These are phyloP conservation scores for Nephrocerus scutellatus DNA, from an alignment of 2,888 invertebrate genomes.

Conservation along the genomic window DNA sequence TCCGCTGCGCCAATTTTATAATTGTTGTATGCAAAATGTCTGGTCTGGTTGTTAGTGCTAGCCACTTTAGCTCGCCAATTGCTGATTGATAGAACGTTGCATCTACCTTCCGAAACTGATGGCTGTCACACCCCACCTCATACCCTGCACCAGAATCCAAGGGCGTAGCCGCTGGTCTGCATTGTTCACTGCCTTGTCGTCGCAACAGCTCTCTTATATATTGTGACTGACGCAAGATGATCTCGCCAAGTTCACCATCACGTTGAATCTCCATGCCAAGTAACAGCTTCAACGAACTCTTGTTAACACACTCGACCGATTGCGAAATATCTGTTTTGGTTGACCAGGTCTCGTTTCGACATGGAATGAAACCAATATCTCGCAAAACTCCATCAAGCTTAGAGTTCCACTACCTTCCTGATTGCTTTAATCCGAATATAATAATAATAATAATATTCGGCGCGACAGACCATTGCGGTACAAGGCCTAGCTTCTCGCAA, in stretches of 20 bases:
- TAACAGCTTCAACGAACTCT: constrained; percentile 4
- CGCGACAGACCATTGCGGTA: no score
- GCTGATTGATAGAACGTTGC: constrained; percentile 1
- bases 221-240: neutral
- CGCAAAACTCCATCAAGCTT: constrained; percentile 1
- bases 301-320: no score
- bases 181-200: constrained; percentile 3
- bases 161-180: constrained; percentile 5
- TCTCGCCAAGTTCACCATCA: no score
- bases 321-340: constrained; percentile 3
- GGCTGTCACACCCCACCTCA: constrained; percentile 5
- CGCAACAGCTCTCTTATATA: constrained; percentile 7
- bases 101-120: constrained; percentile 4
- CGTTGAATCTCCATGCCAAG: no score
- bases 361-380: constrained; percentile 3
- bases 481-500: no score
- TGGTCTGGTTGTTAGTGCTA: no score
- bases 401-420: no score
- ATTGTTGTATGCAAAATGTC: no score
- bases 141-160: constrained; percentile 10
- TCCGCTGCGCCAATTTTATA: no score
- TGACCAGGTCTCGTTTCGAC: constrained; percentile 1
- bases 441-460: no score
- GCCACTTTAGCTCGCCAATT: constrained; percentile 10
- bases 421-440: constrained; percentile 7